Percentiles rank a stretch among this genome's conserved stretches.
Evolutionary conservation across 2,113 vertebrate genomes (phyloP).

Genomic region (Mystacornis crossleyi): DNA sequence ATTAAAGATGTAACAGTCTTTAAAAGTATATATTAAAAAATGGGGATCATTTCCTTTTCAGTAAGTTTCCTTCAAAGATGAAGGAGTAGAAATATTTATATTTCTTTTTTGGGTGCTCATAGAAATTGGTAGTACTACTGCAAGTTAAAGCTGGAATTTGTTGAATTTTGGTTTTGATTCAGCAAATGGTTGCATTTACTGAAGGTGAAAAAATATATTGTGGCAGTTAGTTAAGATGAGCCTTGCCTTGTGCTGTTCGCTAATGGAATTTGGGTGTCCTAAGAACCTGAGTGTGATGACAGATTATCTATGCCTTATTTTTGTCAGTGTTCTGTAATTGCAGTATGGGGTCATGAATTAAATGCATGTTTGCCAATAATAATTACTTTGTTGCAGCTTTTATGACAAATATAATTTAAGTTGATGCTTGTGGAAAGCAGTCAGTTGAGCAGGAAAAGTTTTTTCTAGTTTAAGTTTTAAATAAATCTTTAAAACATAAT

Average conservation of each 20-base stretch:
- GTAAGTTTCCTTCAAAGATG: background rate
- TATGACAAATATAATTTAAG: background rate
- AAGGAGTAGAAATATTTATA: background rate
- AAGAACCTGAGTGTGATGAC: background rate
- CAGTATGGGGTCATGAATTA: background rate
- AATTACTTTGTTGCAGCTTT: background rate
- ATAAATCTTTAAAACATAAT: background rate
- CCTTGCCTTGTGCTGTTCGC: background rate
- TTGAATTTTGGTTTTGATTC: background rate
- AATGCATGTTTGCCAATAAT: background rate
- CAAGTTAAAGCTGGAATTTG: background rate
- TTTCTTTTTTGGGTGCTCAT: rapidly evolving
- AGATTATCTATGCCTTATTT: background rate
- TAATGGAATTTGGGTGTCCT: background rate
- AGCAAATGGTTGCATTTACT: background rate
- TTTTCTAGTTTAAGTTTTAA: background rate
- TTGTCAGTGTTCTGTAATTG: background rate
- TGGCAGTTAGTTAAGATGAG: background rate
- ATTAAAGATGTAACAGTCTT: background rate
- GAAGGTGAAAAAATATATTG: background rate
- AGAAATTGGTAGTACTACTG: background rate
- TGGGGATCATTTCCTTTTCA: background rate
- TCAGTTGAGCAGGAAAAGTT: background rate
- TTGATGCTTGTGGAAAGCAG: background rate
- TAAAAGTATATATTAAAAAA: background rate